phyloP scores from a whole-genome alignment of 2,113 vertebrate genomes.

The Nipponia nippon region DNA sequence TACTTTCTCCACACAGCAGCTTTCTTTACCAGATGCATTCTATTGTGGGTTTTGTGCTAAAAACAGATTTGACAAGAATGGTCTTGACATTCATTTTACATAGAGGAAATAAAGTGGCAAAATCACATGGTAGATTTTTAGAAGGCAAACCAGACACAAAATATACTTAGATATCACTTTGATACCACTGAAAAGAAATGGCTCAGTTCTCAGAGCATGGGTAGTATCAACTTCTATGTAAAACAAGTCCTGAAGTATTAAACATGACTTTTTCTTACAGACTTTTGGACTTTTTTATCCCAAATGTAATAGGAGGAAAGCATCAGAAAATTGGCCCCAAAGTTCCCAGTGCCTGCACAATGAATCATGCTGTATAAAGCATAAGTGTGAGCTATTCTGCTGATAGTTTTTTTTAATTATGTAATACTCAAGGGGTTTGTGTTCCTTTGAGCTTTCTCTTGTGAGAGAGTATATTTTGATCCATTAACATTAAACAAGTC shows the following conservation, averaged over 20 bases:
- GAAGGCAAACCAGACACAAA: background rate
- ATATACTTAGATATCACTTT: background rate
- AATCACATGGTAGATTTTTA: background rate
- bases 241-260: background rate
- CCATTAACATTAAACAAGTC: background rate
- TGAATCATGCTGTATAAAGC: background rate
- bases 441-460: background rate
- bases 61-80: background rate
- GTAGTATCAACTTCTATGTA: background rate
- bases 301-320: background rate
- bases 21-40: background rate
- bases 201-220: background rate
- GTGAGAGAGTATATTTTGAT: background rate
- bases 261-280: background rate
- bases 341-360: background rate
- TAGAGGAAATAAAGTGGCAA: conserved; percentile 4
- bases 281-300: background rate
- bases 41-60: background rate
- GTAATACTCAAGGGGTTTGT: background rate
- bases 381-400: background rate
- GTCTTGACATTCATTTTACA: background rate
- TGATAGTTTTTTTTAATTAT: background rate
- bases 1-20: background rate
- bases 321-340: background rate
- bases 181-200: background rate